Conservation (phyloP, 2,888 invertebrate genomes). For the Chaetogeoica ovagalla region DNA sequence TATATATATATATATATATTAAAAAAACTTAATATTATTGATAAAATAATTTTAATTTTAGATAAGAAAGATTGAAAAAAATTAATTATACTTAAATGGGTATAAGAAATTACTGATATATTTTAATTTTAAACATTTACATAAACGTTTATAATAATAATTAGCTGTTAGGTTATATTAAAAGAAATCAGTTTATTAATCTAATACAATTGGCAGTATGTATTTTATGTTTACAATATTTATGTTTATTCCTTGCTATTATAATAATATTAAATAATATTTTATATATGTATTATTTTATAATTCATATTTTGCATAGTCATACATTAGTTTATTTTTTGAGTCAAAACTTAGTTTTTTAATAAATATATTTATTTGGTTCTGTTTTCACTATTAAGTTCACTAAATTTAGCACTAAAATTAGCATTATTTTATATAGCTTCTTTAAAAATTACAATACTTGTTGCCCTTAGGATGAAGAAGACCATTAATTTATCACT, state of each 20-base stretch:
- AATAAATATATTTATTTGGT: constrained; percentile 6
- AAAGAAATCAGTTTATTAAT: neutral
- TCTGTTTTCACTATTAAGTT: constrained; percentile 8
- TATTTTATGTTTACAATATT: neutral
- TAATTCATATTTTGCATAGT: neutral
- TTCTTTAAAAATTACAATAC: too few species aligned
- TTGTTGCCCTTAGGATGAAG: too few species aligned
- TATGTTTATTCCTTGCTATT: neutral
- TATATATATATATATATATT: too few species aligned
- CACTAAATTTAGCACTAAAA: constrained; percentile 29
- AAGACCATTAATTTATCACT: too few species aligned
- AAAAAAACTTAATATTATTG: too few species aligned
- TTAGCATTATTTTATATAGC: neutral
- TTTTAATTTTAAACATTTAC: too few species aligned
- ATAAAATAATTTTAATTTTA: too few species aligned
- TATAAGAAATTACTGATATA: too few species aligned
- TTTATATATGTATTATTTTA: neutral
- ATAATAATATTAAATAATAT: neutral
- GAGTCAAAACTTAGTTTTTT: constrained; percentile 37
- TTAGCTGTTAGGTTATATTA: too few species aligned
- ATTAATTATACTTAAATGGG: too few species aligned
- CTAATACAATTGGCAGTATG: neutral
- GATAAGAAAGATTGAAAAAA: too few species aligned
- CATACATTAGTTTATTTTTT: neutral
- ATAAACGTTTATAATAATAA: too few species aligned